These are phyloP conservation scores for Synanthedon myopaeformis DNA, from an alignment of 2,888 invertebrate species.

Conservation along the genomic window DNA sequence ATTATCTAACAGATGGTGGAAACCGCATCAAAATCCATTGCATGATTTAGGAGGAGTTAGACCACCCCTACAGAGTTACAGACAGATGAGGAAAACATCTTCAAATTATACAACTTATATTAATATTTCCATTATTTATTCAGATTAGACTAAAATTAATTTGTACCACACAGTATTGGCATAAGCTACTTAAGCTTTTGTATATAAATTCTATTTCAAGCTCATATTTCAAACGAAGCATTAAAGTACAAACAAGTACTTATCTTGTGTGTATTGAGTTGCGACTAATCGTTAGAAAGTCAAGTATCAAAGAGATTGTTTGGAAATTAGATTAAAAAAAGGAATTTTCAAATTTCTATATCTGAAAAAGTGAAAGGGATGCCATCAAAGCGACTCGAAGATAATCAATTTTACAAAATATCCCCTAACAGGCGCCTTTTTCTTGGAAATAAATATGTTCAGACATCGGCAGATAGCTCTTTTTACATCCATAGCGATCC, in stretches of 20 bases:
- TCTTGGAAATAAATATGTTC: conserved; percentile 52
- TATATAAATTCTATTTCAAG: not conserved
- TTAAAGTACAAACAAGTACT: not conserved
- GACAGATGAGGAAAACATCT: too few relatives aligned
- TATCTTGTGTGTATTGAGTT: conserved; percentile 36
- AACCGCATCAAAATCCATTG: too few relatives aligned
- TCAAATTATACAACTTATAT: too few relatives aligned
- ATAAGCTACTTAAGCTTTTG: too few relatives aligned
- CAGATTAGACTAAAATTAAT: too few relatives aligned
- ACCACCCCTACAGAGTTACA: too few relatives aligned
- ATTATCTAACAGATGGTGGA: too few relatives aligned
- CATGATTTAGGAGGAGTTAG: too few relatives aligned
- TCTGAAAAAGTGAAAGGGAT: conserved; percentile 23
- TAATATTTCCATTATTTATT: too few relatives aligned
- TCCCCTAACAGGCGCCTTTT: conserved; percentile 35
- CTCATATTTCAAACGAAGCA: not conserved
- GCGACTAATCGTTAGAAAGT: conserved; percentile 40
- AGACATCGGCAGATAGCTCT: conserved; percentile 23
- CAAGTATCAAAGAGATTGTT: conserved; percentile 27
- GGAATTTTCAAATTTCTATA: conserved; percentile 37
- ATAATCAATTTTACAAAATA: conserved; percentile 69
- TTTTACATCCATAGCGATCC: too few relatives aligned
- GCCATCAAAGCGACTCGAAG: conserved; percentile 57
- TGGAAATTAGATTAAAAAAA: conserved; percentile 58
- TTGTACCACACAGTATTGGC: too few relatives aligned